A percentile compares a stretch with the other conserved stretches of the same genome.
Conservation (phyloP, 2,113 vertebrate species). For the Campylorhamphus procurvoides region DNA sequence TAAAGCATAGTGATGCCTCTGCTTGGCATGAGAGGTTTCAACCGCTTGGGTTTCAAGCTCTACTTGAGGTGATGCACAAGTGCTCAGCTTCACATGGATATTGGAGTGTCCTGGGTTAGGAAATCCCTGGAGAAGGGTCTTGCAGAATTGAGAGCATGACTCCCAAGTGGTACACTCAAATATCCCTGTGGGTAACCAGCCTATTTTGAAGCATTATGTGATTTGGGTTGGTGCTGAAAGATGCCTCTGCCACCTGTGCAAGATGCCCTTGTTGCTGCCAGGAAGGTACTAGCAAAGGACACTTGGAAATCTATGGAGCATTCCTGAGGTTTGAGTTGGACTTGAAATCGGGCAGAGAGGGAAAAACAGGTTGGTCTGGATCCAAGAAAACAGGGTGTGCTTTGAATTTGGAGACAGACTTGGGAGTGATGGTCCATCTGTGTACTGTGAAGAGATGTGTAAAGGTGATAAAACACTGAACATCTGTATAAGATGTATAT, state of each 20-base stretch:
- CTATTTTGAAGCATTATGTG: not conserved
- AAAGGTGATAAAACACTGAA: not conserved
- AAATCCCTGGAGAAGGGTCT: not conserved
- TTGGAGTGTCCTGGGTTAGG: not conserved
- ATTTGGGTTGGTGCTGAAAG: not conserved
- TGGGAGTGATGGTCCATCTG: not conserved
- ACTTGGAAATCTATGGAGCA: not conserved
- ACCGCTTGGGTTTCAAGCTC: not conserved
- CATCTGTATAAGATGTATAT: not conserved
- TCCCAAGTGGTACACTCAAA: not conserved
- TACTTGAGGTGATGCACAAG: fast-evolving
- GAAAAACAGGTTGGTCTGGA: not conserved
- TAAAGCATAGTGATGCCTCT: not conserved
- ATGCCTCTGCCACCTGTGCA: fast-evolving
- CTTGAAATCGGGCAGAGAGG: not conserved
- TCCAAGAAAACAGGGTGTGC: not conserved
- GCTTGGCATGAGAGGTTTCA: not conserved
- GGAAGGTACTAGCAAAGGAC: not conserved
- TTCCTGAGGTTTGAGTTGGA: not conserved
- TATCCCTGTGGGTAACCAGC: not conserved
- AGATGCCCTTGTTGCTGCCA: not conserved
- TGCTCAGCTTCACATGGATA: not conserved
- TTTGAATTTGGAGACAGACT: not conserved
- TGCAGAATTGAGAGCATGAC: not conserved
- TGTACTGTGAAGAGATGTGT: not conserved